Evolutionary conservation across 2,113 vertebrate genomes (phyloP).

Genomic region (Nyctereutes procyonoides): DNA sequence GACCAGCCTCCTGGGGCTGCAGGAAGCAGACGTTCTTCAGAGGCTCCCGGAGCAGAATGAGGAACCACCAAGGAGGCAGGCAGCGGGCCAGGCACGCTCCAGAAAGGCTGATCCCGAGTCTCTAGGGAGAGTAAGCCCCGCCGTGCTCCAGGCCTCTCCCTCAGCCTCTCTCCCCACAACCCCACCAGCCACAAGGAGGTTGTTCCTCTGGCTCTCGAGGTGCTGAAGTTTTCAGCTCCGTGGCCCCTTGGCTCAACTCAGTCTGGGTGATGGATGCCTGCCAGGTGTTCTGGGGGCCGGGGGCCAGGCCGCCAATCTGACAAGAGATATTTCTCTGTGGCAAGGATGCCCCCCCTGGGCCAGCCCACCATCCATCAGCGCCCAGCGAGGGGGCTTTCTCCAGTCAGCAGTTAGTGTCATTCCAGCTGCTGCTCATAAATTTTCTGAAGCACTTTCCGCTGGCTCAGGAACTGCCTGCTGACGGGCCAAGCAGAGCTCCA

Average conservation of each 20-base stretch:
- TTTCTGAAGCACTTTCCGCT: conserved; percentile 64
- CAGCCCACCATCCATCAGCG: conserved; percentile 71
- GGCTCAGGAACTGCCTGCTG: conserved; percentile 55
- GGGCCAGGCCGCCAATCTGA: conserved; percentile 58
- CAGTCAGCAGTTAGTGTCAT: conserved; percentile 74
- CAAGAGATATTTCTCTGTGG: conserved; percentile 54
- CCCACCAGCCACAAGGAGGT: neutral
- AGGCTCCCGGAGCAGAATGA: neutral
- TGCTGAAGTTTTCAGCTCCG: neutral
- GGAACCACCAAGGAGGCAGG: neutral
- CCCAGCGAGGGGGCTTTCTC: conserved; percentile 49
- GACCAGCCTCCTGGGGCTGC: neutral
- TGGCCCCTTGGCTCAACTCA: conserved; percentile 34
- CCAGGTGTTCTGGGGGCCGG: conserved; percentile 63
- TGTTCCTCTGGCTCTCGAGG: conserved; percentile 46
- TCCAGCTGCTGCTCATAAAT: conserved; percentile 78
- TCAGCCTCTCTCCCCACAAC: neutral
- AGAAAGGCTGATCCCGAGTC: neutral
- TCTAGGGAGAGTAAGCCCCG: neutral
- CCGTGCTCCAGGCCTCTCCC: neutral
- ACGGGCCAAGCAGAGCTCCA: conserved; percentile 47
- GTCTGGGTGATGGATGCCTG: conserved; percentile 53
- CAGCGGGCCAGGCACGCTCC: neutral
- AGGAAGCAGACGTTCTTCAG: neutral
- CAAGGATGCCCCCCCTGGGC: conserved; percentile 48